These are phyloP conservation scores for Troglohyphantes excavatus DNA, from an alignment of 2,888 invertebrate genomes.

Conservation along the genomic window DNA sequence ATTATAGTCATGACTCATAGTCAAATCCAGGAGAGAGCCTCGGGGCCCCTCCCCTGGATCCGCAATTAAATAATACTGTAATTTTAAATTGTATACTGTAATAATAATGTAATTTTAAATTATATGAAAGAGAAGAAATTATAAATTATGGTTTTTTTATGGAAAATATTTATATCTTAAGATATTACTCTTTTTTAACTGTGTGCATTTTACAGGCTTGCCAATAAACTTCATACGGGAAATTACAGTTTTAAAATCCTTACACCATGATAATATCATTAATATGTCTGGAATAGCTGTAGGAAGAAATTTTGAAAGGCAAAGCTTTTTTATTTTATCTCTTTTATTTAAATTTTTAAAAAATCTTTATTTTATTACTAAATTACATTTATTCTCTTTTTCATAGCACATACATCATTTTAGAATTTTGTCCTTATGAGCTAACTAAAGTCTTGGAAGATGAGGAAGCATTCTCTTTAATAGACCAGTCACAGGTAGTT, in stretches of 20 bases:
- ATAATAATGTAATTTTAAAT: no score
- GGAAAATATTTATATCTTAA: no score
- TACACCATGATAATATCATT: constrained; percentile 42
- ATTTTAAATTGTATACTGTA: no score
- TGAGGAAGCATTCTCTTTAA: background rate
- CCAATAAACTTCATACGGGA: constrained; percentile 37
- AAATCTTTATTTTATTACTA: background rate
- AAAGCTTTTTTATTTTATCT: background rate
- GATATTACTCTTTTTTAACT: no score
- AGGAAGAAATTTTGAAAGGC: constrained; percentile 57
- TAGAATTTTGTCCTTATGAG: constrained; percentile 49
- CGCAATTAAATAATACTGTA: no score
- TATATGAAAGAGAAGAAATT: no score
- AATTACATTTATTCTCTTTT: background rate
- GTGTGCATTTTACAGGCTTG: constrained; percentile 37
- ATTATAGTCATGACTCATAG: no score
- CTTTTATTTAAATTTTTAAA: background rate
- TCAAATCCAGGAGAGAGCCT: no score
- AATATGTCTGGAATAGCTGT: constrained; percentile 36
- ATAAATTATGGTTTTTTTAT: no score
- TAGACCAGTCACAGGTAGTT: constrained; percentile 31
- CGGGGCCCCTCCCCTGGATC: no score
- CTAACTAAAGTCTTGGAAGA: constrained; percentile 61
- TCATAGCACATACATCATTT: constrained; percentile 58
- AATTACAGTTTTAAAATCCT: constrained; percentile 38